Evolutionary conservation across 2,888 invertebrate species (phyloP).

Genomic region (Apoda limacodes): DNA sequence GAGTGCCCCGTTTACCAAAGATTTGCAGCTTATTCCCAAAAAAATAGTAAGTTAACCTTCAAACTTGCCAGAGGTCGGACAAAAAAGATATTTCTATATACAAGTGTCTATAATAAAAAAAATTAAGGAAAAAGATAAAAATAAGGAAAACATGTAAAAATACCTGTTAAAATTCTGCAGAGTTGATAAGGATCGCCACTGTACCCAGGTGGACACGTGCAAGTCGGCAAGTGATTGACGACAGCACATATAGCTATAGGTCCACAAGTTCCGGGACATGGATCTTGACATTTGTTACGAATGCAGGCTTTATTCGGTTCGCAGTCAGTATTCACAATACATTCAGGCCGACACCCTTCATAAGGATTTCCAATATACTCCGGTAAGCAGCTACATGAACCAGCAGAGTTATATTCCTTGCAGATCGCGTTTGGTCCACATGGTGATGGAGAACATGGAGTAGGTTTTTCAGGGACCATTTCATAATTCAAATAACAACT

Average conservation of each 20-base stretch:
- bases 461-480: conserved; percentile 45
- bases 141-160: conserved; percentile 3
- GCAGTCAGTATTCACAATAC: conserved; percentile 79
- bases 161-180: conserved; percentile 60
- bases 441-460: conserved; percentile 73
- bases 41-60: no score
- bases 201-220: conserved; percentile 75
- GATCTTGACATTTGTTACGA: conserved; percentile 80
- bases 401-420: conserved; percentile 67
- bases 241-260: conserved; percentile 78
- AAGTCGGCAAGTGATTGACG: conserved; percentile 76
- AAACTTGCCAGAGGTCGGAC: no score
- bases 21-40: no score
- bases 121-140: neutral
- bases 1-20: no score
- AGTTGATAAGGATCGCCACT: conserved; percentile 80
- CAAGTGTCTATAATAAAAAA: no score
- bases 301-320: conserved; percentile 77
- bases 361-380: conserved; percentile 84
- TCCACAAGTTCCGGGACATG: conserved; percentile 83
- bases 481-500: conserved; percentile 62
- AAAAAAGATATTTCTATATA: no score
- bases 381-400: conserved; percentile 77
- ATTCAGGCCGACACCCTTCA: conserved; percentile 82
- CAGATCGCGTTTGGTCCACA: conserved; percentile 75